Base-by-base conservation (phyloP, 2,113 vertebrate species). In the Archocentrus centrarchus region DNA sequence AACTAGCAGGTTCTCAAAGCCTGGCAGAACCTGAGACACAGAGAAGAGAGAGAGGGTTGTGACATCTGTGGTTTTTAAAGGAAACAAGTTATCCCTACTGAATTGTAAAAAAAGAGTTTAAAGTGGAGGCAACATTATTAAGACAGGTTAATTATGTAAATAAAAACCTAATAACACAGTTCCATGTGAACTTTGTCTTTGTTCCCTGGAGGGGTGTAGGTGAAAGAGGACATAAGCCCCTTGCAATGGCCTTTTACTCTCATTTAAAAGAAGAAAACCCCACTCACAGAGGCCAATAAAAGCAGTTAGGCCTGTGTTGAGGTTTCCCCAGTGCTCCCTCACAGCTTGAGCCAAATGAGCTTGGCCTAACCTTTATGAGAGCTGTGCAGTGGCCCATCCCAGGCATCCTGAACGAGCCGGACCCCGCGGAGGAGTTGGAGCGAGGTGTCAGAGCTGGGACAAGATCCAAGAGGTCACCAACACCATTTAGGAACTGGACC, bases 381-480 rank as follows among this genome's bases (percentile, higher is more conserved):
- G 97, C 97, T 58, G 97, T 98, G 89, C 97, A 98, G 89, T 97
- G 97, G 83, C 97, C 97, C 96, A 97, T 97, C 86, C 96, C 96
- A 91, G 96, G 94, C 95, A 87, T 93, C 82, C 90, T 94, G 85
- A 93, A 92, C 57, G 89, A 11, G 0, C 60, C 47, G 8, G 83
- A 7, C 57, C 87, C 89, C 4, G 62, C 8, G 59, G 92, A 92
- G 80, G 85, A 91, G 88, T 92, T 75, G 88, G 91, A 91, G 63
- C 88, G 91, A 17, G 94, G 94, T 41, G 94, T 96, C 58, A 98
- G 91, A 5, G 96, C 93, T 70, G 97, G 97, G 94, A 98, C 96
- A 11, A 98, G 94, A 84, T 98, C 97, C 95, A 98, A 53, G 39
- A 98, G 93, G 91, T 98, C 97, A 77, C 97, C 97, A 20, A 97